These are phyloP conservation scores for Cataglyphis rosenhaueri DNA, from an alignment of 2,888 invertebrate species.

Conservation along the genomic window DNA sequence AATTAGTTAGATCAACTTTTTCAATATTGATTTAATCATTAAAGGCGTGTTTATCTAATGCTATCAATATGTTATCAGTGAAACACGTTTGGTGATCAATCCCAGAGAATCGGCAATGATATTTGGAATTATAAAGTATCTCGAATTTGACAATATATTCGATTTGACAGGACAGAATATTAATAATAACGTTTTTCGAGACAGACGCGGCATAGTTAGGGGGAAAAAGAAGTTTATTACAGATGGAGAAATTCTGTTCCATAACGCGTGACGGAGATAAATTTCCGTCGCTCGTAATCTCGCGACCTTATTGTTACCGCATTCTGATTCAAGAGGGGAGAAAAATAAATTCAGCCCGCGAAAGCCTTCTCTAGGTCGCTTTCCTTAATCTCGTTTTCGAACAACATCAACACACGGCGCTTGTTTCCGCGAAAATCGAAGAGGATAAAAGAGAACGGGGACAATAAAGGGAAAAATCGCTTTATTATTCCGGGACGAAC, in stretches of 20 bases:
- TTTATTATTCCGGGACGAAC: neutral
- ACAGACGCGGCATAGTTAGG: neutral
- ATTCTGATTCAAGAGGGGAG: neutral
- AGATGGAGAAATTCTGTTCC: neutral
- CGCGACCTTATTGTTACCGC: constrained; percentile 24
- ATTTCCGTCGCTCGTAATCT: constrained; percentile 40
- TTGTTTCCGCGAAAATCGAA: constrained; percentile 25
- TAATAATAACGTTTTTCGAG: constrained; percentile 22
- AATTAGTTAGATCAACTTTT: neutral
- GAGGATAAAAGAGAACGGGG: neutral
- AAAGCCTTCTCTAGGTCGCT: constrained; percentile 24
- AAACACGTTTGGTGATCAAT: neutral
- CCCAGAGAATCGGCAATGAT: neutral
- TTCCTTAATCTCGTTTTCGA: constrained; percentile 37
- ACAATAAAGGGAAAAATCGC: constrained; percentile 1
- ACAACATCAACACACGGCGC: constrained; percentile 13
- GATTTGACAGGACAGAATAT: neutral
- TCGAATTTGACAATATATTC: neutral
- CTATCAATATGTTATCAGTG: neutral
- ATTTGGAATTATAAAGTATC: neutral
- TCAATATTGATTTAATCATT: neutral
- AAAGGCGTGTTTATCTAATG: neutral
- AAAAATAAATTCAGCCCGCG: constrained; percentile 51
- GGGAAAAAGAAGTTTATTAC: constrained; percentile 24
- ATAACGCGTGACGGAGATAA: constrained; percentile 39